Conservation (phyloP, 2,797 vertebrate genomes). For the Allobates femoralis region DNA sequence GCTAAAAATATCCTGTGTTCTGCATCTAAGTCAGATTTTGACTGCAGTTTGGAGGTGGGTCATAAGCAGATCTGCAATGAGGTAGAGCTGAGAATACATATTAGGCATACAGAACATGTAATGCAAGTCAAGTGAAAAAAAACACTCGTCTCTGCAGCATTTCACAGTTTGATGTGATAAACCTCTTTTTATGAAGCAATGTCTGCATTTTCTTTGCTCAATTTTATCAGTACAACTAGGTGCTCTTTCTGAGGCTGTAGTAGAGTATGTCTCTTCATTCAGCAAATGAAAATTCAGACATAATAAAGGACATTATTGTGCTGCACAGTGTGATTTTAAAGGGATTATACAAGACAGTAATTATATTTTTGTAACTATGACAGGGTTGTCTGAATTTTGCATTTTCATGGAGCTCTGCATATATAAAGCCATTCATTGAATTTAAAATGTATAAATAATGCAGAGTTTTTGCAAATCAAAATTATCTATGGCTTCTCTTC, state of each 20-base stretch:
- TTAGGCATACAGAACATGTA: conserved; percentile 57
- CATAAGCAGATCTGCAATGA: conserved; percentile 61
- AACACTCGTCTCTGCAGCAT: conserved; percentile 56
- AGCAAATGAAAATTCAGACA: background rate
- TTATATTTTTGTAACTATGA: background rate
- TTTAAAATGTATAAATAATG: background rate
- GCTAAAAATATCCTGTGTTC: conserved; percentile 39
- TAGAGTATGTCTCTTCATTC: conserved; percentile 9
- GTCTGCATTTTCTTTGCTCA: conserved; percentile 50
- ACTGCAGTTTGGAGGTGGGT: conserved; percentile 63
- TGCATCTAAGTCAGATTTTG: conserved; percentile 49
- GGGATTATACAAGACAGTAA: background rate
- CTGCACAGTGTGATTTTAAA: background rate
- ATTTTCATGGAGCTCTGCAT: background rate
- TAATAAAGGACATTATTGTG: background rate
- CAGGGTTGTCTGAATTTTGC: background rate
- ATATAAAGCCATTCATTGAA: background rate
- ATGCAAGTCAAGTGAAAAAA: conserved; percentile 45
- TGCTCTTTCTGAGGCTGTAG: conserved; percentile 39
- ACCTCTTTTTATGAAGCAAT: conserved; percentile 47
- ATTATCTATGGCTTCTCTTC: background rate
- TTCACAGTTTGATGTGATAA: conserved; percentile 58
- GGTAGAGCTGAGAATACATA: conserved; percentile 60
- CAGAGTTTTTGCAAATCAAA: background rate
- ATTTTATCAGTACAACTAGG: conserved; percentile 35